These are phyloP conservation scores for Lepidocolaptes lacrymiger DNA, from an alignment of 2,797 vertebrate genomes.

Conservation along the genomic window DNA sequence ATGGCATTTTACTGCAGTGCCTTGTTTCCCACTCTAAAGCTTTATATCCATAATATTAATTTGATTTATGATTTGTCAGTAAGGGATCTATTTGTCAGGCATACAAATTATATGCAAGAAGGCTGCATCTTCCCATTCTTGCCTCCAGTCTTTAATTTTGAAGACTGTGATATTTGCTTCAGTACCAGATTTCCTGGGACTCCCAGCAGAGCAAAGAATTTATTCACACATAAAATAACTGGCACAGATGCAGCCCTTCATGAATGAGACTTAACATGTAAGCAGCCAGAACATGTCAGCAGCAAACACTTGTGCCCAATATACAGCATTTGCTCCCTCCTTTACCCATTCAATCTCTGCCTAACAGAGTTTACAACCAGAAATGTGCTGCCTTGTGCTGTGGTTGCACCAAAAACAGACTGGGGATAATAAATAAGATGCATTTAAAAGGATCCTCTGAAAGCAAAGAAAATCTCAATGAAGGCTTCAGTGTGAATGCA, in stretches of 20 bases:
- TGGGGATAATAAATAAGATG: accelerated
- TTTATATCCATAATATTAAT: neutral
- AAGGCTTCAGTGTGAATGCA: neutral
- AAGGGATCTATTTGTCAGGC: neutral
- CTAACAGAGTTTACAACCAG: neutral
- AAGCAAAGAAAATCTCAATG: neutral
- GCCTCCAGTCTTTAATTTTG: neutral
- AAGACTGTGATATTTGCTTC: neutral
- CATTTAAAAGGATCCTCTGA: neutral
- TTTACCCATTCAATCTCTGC: neutral
- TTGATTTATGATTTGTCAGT: neutral
- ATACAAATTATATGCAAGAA: neutral
- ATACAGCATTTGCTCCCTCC: neutral
- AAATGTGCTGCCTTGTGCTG: neutral
- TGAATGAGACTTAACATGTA: neutral
- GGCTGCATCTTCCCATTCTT: neutral
- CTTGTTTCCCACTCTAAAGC: neutral
- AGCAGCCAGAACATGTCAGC: neutral
- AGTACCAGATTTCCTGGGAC: neutral
- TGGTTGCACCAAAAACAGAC: neutral
- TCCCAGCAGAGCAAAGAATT: neutral
- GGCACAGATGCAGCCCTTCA: neutral
- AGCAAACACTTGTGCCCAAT: neutral
- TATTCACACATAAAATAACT: neutral
- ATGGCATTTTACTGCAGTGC: neutral